These are phyloP conservation scores for Synergus itoensis DNA, from an alignment of 2,888 invertebrate genomes.

Conservation along the genomic window DNA sequence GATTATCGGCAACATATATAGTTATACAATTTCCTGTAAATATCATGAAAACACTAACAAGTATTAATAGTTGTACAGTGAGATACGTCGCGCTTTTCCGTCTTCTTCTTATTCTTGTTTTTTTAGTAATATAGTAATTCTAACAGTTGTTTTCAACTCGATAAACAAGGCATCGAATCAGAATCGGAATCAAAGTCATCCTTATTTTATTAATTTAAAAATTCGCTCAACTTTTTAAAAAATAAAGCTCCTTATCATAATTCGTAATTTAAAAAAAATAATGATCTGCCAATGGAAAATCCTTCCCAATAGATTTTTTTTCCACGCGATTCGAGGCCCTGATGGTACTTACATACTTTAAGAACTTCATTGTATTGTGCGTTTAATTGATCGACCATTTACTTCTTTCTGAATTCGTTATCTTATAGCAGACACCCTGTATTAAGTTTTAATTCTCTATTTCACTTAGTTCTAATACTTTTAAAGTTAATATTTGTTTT, in stretches of 20 bases:
- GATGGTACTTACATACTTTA: conserved; percentile 28
- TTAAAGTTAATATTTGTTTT: conserved; percentile 42
- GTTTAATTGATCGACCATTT: conserved; percentile 29
- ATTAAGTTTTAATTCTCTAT: conserved; percentile 52
- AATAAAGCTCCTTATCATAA: neutral
- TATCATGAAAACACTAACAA: neutral
- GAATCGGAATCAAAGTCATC: neutral
- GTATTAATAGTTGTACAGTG: neutral
- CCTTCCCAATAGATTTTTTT: neutral
- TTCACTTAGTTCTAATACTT: conserved; percentile 45
- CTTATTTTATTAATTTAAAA: neutral
- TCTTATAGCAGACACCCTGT: conserved; percentile 57
- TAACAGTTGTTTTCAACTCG: neutral
- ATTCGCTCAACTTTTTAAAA: neutral
- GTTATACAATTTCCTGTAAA: neutral
- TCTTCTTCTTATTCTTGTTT: neutral
- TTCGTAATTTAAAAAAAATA: neutral
- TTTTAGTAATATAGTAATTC: neutral
- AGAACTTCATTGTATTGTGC: conserved; percentile 47
- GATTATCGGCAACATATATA: conserved; percentile 6
- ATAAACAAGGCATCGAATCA: conserved; percentile 23
- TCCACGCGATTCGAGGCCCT: neutral
- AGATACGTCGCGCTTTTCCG: conserved; percentile 3
- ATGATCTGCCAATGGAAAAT: neutral
- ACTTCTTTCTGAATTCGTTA: neutral